Evolutionary conservation across 2,888 invertebrate genomes (phyloP), one percentile per base, ranked within the genome.

Genomic region (Gortyna flavago): DNA sequence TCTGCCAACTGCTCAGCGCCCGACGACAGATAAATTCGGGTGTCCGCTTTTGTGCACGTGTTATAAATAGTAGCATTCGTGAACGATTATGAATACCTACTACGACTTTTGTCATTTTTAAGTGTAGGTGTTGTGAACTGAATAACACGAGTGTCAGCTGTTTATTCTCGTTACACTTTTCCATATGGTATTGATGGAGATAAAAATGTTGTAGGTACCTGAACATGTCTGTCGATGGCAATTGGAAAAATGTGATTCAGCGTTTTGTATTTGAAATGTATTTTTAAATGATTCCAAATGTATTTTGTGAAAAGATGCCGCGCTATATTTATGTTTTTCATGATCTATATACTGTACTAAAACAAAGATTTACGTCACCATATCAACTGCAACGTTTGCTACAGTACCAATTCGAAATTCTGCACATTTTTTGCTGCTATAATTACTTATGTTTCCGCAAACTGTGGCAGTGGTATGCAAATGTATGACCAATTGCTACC

Each of bases 11-110:
- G 64, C 81, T 78, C 69, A 83, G 73, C 54, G 54, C 75, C 44
- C 54, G 85, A 75, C 86, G 87, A 87, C 87, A 89, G 88, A 91
- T 90, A 91, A 91, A 92, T 91, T 91, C 86, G 90, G 87, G 85
- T 75, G 64, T 86, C 86, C 81, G 87, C 88, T 89, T 89, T 88
- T 88, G 84, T 91, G 86, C 84, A 79, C 75, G 75, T 79, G 73
- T 83, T 85, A 85, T 85, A 86, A 86, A 87, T 85, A 83, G 80
- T 75, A 75, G 81, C 64, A 51, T 77, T 80, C 64, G 59, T 51
- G 66, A 72, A 76, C 85, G 74, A 69, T 69, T 81, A 67, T 48
- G 66, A 80, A 69, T 41, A 71, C n/a, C n/a, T 35, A 61, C 25
- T 59, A 61, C 1, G 48, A 71, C 38, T 79, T 83, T 51, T 79